These are phyloP conservation scores for Mythimna impura DNA, from an alignment of 2,888 invertebrate genomes.

Conservation along the genomic window DNA sequence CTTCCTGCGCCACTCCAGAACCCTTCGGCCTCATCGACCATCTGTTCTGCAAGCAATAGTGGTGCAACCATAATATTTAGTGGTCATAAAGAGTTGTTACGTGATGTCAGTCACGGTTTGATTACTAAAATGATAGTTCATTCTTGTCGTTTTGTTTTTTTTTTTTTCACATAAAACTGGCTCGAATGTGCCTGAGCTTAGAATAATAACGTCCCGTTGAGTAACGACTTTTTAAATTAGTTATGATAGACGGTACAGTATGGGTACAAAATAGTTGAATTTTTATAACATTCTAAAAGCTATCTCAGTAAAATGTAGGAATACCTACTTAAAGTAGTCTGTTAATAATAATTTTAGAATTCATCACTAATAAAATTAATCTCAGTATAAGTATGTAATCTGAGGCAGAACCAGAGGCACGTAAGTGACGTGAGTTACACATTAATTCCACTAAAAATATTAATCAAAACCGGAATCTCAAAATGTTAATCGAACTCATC, in stretches of 20 bases:
- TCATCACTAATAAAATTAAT: not conserved
- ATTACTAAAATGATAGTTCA: constrained; percentile 47
- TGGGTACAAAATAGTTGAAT: not conserved
- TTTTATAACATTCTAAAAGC: not conserved
- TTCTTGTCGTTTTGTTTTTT: constrained; percentile 26
- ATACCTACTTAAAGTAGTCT: not conserved
- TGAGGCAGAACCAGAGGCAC: not conserved
- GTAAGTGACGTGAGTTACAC: not conserved
- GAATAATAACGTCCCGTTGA: constrained; percentile 2
- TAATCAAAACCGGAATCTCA: not conserved
- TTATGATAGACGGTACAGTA: constrained; percentile 5
- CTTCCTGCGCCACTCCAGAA: too few relatives aligned
- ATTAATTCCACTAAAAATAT: not conserved
- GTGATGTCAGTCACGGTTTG: constrained; percentile 53
- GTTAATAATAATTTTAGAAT: not conserved
- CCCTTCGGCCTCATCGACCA: too few relatives aligned
- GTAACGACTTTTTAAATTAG: constrained; percentile 40
- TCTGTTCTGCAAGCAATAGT: too few relatives aligned
- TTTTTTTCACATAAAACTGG: constrained; percentile 37
- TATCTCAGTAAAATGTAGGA: not conserved
- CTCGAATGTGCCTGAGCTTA: constrained; percentile 21
- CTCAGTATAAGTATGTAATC: not conserved
- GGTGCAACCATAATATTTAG: constrained; percentile 26
- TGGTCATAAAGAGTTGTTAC: constrained; percentile 40
- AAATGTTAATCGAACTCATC: not conserved